Conservation (phyloP, 2,888 invertebrate genomes). For the Epiblema foenella region DNA sequence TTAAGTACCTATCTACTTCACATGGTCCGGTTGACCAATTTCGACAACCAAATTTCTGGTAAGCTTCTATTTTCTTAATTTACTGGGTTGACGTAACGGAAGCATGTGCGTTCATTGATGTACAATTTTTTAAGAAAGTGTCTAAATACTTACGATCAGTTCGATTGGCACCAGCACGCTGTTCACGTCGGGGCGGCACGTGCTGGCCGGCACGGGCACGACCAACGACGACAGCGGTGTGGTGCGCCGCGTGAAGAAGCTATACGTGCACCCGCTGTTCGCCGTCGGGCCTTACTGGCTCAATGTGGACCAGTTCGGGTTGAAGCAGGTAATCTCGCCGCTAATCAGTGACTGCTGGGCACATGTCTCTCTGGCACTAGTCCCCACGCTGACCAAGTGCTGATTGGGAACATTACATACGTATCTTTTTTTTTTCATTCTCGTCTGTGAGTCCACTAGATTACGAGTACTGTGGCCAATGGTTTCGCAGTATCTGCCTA, state of each 20-base stretch:
- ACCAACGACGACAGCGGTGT: conserved; percentile 63
- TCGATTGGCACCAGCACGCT: conserved; percentile 58
- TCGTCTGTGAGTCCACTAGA: no score
- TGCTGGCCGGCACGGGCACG: conserved; percentile 74
- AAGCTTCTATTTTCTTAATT: neutral
- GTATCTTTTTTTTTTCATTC: no score
- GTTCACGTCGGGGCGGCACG: conserved; percentile 60
- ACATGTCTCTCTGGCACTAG: neutral
- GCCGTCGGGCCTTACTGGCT: conserved; percentile 79
- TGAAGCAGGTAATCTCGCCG: conserved; percentile 64
- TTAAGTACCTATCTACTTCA: no score
- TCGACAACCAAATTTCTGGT: no score
- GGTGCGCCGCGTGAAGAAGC: conserved; percentile 62
- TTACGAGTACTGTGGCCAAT: no score
- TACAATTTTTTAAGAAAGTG: conserved; percentile 33
- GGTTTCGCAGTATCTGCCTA: no score
- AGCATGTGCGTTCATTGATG: conserved; percentile 6
- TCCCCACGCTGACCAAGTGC: no score
- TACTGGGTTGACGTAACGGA: conserved; percentile 1
- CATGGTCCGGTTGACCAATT: no score
- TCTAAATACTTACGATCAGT: conserved; percentile 38
- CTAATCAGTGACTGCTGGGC: neutral
- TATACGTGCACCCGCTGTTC: conserved; percentile 74
- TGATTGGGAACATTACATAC: no score
- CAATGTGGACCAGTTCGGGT: conserved; percentile 58